Conservation (phyloP, 2,113 vertebrate species). For the Chroicocephalus ridibundus region DNA sequence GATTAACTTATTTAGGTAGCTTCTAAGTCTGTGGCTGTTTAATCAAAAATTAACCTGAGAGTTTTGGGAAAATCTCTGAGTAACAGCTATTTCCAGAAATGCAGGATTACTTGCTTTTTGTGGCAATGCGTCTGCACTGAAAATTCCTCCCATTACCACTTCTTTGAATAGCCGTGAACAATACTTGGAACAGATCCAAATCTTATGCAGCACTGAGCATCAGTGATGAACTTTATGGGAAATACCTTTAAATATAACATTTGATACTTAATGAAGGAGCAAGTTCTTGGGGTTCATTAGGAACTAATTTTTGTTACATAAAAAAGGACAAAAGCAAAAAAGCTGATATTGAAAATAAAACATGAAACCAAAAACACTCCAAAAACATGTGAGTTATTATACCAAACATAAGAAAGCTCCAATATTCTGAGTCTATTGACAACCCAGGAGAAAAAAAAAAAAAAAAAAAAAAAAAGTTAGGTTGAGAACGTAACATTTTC, state of each 20-base stretch:
- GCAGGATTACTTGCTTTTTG: neutral
- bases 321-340: neutral
- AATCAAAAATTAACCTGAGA: neutral
- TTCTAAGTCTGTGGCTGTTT: neutral
- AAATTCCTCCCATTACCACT: neutral
- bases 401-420: neutral
- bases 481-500: neutral
- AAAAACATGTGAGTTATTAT: neutral
- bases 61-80: neutral
- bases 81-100: conserved; percentile 8
- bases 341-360: neutral
- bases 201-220: neutral
- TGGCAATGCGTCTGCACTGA: neutral
- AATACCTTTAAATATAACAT: neutral
- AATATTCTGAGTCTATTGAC: neutral
- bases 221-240: neutral
- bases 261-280: neutral
- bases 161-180: neutral
- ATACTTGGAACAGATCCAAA: neutral
- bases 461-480: too few species aligned
- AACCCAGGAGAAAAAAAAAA: neutral
- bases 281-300: neutral
- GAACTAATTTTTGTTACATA: neutral
- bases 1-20: conserved; percentile 31
- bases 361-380: neutral